Evolutionary conservation across 2,113 vertebrate species (phyloP).

Genomic region (Telmatochromis sp.): DNA sequence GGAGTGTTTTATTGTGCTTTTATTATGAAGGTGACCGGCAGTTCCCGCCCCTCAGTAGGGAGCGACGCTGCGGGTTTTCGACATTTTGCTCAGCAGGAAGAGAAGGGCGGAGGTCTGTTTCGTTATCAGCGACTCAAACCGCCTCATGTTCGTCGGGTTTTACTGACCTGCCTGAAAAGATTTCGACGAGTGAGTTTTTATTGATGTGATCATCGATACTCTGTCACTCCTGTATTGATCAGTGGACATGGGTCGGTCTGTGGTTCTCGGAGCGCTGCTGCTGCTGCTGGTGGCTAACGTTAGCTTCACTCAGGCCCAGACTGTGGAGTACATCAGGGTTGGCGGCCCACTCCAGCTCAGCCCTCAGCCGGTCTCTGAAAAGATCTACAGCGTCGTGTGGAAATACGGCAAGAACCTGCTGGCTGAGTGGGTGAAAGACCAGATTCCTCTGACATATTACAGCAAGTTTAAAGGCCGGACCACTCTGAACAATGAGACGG

Average conservation of each 20-base stretch:
- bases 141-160: fast-evolving
- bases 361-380: fast-evolving
- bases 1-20: fast-evolving
- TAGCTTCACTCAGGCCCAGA: fast-evolving
- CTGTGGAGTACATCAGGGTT: fast-evolving
- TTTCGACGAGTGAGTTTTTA: not conserved
- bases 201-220: not conserved
- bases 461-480: fast-evolving
- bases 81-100: fast-evolving
- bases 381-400: not conserved
- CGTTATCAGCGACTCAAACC: not conserved
- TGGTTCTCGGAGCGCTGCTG: not conserved
- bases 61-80: fast-evolving
- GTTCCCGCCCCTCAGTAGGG: not conserved
- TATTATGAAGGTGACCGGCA: fast-evolving
- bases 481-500: fast-evolving
- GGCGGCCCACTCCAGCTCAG: fast-evolving
- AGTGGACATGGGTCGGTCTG: not conserved
- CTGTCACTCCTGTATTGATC: not conserved
- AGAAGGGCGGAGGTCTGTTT: not conserved
- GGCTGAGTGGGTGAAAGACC: fast-evolving
- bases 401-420: fast-evolving
- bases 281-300: not conserved
- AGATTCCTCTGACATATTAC: fast-evolving
- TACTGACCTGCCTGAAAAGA: not conserved